Evolutionary conservation across 2,888 invertebrate genomes (phyloP), one percentile per base, ranked within the genome.

Genomic region (Nineta flava): DNA sequence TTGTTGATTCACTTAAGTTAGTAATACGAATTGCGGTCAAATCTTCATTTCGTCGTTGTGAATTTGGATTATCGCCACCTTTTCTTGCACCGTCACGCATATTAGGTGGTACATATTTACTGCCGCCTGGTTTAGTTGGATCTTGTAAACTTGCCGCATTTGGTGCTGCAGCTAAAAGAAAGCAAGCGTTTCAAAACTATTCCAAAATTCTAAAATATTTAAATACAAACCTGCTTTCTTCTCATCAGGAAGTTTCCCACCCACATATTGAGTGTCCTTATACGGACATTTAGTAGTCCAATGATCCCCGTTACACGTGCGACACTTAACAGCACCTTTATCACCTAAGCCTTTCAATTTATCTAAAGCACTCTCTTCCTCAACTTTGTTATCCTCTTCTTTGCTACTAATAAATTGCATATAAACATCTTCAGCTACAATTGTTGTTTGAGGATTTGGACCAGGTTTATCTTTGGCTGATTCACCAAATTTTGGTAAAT

Each of bases 271-370:
- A 1, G 90, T 87, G 60, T 95, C 19, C 69, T 94, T 96, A 78
- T 91, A 97, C 1, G 99, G 99, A 75, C 99, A 99, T 62, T 90
- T 87, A 40, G 92, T 83, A 34, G 96, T 95, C 95, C 96, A 99
- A 75, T 99, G 99, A 63, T 96, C 96, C 49, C 95, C 91, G 61
- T 84, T 85, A 66, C 94, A 94, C 53, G 81, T 86, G 67, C 93
- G 80, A 62, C 94, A 94, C 64, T 87, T 88, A 55, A 87, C 83
- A 55, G 83, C 76, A 53, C 81, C 82, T 63, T 80, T 81, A 60
- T 81, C 67, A 21, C 65, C 67, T 53, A 67, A 51, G 47, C 77
- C 79, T 72, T 91, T 90, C 41, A 91, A 70, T 61, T 91, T 90
- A 61, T 87, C 85, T 49, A 93, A 69, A 2, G 83, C 79, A 58